Conservation (phyloP, 2,113 vertebrate genomes). For the Oxygymnocypris stewartii region DNA sequence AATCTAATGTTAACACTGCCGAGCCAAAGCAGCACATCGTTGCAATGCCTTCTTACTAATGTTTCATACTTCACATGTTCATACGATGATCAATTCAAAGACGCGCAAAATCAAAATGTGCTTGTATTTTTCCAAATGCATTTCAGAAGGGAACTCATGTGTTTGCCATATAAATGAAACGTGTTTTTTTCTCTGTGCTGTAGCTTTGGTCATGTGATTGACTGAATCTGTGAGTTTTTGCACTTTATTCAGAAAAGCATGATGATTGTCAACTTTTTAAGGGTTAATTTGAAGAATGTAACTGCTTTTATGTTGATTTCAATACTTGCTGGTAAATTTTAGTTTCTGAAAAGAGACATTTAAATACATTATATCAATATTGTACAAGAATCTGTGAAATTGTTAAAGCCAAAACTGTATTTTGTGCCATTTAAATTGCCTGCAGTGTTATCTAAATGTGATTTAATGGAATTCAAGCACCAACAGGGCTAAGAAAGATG, state of each 20-base stretch:
- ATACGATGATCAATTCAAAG: constrained; percentile 52
- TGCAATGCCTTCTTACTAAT: constrained; percentile 42
- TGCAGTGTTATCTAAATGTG: not conserved
- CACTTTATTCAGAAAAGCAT: constrained; percentile 51
- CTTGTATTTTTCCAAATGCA: not conserved
- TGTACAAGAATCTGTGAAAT: not conserved
- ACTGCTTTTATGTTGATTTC: constrained; percentile 8
- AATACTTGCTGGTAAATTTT: not conserved
- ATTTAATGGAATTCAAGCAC: not conserved
- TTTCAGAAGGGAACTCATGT: not conserved
- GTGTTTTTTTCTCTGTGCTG: not conserved
- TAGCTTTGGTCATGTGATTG: constrained; percentile 14
- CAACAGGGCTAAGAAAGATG: not conserved
- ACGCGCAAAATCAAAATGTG: constrained; percentile 13
- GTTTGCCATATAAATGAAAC: not conserved
- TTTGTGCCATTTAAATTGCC: constrained; percentile 12
- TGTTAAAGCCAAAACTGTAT: not conserved
- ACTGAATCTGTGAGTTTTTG: constrained; percentile 25
- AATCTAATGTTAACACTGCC: constrained; percentile 45
- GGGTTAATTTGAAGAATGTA: not conserved
- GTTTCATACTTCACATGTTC: constrained; percentile 48
- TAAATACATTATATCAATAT: not conserved
- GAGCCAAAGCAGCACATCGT: constrained; percentile 44
- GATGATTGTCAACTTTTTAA: not conserved
- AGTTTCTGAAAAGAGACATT: not conserved